Evolutionary conservation across 2,113 vertebrate genomes (phyloP).

Genomic region (Heptranchias perlo): DNA sequence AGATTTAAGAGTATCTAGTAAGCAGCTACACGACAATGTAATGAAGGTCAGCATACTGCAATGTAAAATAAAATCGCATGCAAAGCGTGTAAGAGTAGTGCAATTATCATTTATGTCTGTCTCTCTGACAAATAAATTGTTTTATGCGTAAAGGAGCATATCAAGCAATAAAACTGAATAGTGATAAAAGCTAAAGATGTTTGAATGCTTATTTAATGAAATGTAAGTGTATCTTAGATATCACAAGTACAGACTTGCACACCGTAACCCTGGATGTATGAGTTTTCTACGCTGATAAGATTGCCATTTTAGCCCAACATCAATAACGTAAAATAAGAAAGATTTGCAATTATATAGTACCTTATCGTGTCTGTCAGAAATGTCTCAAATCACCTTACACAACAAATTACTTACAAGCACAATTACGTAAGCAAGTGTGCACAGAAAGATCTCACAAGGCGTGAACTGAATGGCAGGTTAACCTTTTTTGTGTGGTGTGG

Average conservation of each 20-base stretch:
- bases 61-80: conserved; percentile 39
- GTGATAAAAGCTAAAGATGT: background rate
- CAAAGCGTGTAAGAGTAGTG: conserved; percentile 26
- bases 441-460: background rate
- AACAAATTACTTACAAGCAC: background rate
- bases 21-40: conserved; percentile 26
- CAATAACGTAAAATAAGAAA: background rate
- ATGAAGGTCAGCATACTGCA: conserved; percentile 40
- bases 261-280: background rate
- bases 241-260: background rate
- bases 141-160: background rate
- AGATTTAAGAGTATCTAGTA: conserved; percentile 40
- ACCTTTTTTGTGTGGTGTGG: background rate
- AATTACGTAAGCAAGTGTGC: no score
- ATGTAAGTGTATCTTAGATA: background rate
- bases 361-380: background rate
- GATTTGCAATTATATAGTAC: background rate
- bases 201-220: background rate
- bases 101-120: conserved; percentile 38
- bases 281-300: background rate
- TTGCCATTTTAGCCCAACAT: background rate
- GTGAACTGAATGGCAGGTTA: background rate
- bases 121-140: conserved; percentile 40
- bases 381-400: background rate
- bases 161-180: background rate